Evolutionary conservation across 2,888 invertebrate genomes (phyloP).

Genomic region (Polyommatus iphigenia): DNA sequence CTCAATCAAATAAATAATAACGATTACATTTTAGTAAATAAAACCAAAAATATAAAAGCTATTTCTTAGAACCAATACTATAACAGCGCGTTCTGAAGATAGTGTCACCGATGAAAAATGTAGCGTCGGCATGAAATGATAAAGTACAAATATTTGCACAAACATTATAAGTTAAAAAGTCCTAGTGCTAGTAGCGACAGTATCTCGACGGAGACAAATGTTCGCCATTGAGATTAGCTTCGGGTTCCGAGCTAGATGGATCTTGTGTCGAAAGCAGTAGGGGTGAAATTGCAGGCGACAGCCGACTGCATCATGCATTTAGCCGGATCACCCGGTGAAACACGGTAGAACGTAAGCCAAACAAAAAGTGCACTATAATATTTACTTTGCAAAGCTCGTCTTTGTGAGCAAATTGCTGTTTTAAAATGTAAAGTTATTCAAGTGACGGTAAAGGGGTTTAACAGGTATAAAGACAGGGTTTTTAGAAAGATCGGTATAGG

Average conservation of each 20-base stretch:
- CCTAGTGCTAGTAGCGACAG: constrained; percentile 40
- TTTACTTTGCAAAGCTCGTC: constrained; percentile 11
- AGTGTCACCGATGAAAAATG: constrained; percentile 26
- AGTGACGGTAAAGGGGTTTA: constrained; percentile 8
- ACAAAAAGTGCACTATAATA: constrained; percentile 25
- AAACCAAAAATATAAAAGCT: neutral
- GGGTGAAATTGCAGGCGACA: neutral
- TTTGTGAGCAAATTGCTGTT: constrained; percentile 14
- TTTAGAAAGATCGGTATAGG: neutral
- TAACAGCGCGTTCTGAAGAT: neutral
- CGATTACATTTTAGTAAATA: neutral
- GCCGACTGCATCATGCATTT: constrained; percentile 28
- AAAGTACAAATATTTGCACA: constrained; percentile 30
- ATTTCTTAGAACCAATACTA: constrained; percentile 3
- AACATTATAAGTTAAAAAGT: constrained; percentile 29
- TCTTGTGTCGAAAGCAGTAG: constrained; percentile 2
- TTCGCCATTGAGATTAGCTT: constrained; percentile 42
- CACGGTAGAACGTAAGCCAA: constrained; percentile 9
- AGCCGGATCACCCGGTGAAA: constrained; percentile 20
- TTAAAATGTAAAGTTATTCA: constrained; percentile 15
- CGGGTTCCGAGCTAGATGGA: constrained; percentile 32
- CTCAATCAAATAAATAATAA: neutral
- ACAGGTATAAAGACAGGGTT: neutral
- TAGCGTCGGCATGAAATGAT: constrained; percentile 23
- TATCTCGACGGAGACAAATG: constrained; percentile 59